phyloP scores from a whole-genome alignment of 1,140 invertebrate genomes.

The Brachionus asplanchnoidis region DNA sequence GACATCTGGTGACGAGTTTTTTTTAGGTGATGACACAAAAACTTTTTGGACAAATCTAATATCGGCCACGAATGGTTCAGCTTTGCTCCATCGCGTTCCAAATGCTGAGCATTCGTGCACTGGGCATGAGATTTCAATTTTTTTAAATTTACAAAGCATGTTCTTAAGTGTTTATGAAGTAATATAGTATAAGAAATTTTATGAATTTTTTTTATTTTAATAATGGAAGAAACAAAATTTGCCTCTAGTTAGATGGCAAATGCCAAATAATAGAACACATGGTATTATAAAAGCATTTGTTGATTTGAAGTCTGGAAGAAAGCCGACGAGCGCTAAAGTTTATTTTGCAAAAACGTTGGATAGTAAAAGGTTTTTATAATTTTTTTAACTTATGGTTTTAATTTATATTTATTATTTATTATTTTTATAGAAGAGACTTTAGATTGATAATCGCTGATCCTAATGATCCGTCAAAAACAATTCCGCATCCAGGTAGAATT shows the following conservation, averaged over 20 bases:
- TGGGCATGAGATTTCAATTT: conserved; percentile 48
- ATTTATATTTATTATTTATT: background rate
- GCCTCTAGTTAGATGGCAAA: conserved; percentile 2
- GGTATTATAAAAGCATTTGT: conserved; percentile 45
- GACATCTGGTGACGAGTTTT: conserved; percentile 53
- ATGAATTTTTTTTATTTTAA: background rate
- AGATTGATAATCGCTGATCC: conserved; percentile 47
- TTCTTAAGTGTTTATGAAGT: conserved; percentile 46
- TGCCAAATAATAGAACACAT: conserved; percentile 29
- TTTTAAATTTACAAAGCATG: conserved; percentile 47
- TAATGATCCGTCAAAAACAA: conserved; percentile 46
- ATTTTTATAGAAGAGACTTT: conserved; percentile 45
- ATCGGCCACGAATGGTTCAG: background rate
- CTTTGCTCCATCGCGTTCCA: conserved; percentile 43
- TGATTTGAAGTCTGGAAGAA: conserved; percentile 43
- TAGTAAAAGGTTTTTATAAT: conserved; percentile 42
- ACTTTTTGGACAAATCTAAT: conserved; percentile 11
- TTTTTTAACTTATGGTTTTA: background rate
- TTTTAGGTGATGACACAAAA: conserved; percentile 47
- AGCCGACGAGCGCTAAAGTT: conserved; percentile 44
- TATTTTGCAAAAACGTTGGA: conserved; percentile 47
- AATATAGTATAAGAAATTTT: background rate
- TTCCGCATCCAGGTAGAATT: conserved; percentile 44
- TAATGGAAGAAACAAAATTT: background rate
- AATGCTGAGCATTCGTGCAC: conserved; percentile 50